phyloP scores from a whole-genome alignment of 1,140 invertebrate species.

The Bombus pyrosoma region DNA sequence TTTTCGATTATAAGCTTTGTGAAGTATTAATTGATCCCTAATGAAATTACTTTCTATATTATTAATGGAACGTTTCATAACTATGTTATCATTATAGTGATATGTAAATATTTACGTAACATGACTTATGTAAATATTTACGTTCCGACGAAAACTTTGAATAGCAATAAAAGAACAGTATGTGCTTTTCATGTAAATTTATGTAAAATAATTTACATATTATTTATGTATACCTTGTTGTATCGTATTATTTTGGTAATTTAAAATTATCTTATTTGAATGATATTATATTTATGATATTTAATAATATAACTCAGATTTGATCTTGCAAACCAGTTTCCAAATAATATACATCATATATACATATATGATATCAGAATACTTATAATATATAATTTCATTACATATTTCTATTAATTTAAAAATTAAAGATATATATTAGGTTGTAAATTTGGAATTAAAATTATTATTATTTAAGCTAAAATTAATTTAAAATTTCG shows the following conservation, averaged over 20 bases:
- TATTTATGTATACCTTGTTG: neutral
- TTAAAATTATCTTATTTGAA: neutral
- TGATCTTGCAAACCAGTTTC: neutral
- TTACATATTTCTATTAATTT: neutral
- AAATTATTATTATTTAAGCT: no score
- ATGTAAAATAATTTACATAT: neutral
- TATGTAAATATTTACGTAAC: no score
- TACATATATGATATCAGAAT: no score
- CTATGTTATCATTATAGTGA: no score
- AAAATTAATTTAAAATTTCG: slow-evolving; percentile 7
- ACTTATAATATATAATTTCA: neutral
- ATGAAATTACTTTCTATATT: neutral
- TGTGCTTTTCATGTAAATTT: neutral
- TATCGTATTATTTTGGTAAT: neutral
- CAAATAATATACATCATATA: neutral
- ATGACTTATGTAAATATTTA: neutral
- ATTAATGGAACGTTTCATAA: neutral
- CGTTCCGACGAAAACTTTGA: neutral
- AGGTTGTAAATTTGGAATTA: no score
- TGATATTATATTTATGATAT: neutral
- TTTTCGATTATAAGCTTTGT: neutral
- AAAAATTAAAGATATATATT: no score
- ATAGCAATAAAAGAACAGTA: no score
- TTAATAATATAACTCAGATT: neutral
- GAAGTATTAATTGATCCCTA: neutral